These are phyloP conservation scores for Siphlonurus alternatus DNA, from an alignment of 2,888 invertebrate genomes.

Conservation along the genomic window DNA sequence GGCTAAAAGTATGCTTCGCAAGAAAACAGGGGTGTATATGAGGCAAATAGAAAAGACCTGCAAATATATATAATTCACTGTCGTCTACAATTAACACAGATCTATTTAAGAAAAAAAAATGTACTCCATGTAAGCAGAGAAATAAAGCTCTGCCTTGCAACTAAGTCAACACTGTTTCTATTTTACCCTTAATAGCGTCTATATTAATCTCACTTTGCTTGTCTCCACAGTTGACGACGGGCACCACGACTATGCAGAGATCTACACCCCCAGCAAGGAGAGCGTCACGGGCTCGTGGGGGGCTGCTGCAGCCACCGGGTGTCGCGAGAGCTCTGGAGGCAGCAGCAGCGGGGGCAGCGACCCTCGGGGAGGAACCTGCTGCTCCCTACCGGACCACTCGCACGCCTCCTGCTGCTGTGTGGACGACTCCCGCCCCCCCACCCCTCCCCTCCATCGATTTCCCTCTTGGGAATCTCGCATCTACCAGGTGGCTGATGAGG, in stretches of 20 bases:
- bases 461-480: slow-evolving; percentile 94
- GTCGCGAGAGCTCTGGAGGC: slow-evolving; percentile 13
- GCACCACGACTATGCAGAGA: slow-evolving; percentile 78
- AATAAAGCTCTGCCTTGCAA: too few relatives aligned
- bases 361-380: background rate
- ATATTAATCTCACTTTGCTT: too few relatives aligned
- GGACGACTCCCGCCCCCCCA: slow-evolving; percentile 48
- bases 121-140: too few relatives aligned
- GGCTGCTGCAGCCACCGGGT: slow-evolving; percentile 15
- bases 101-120: too few relatives aligned
- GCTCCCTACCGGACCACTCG: background rate
- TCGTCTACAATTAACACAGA: too few relatives aligned
- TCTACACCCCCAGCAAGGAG: slow-evolving; percentile 82
- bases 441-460: slow-evolving; percentile 79
- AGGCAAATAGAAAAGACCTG: too few relatives aligned
- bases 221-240: slow-evolving; percentile 16
- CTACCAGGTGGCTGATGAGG: slow-evolving; percentile 51
- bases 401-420: slow-evolving; percentile 11
- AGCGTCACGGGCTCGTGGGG: slow-evolving; percentile 30
- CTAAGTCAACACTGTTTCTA: too few relatives aligned
- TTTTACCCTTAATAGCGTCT: too few relatives aligned
- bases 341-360: slow-evolving; percentile 17
- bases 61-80: too few relatives aligned
- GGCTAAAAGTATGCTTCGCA: too few relatives aligned
- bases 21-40: too few relatives aligned